phyloP scores from a whole-genome alignment of 1,140 invertebrate genomes.

The Diachasma alloeum region DNA sequence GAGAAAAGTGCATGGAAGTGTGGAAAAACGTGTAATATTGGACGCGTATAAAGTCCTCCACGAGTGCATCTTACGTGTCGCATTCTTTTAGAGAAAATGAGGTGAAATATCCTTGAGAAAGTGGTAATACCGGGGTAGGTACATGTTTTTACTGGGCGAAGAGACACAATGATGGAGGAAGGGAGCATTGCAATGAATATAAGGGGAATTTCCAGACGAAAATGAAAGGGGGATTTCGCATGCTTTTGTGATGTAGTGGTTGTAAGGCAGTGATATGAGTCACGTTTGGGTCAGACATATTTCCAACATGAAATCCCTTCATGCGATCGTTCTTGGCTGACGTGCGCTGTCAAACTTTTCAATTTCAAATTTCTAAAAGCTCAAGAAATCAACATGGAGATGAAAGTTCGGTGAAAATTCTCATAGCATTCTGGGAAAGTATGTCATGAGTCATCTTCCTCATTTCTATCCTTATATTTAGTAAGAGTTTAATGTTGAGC shows the following conservation, averaged over 20 bases:
- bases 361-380: neutral
- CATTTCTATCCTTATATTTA: too few species aligned
- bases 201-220: neutral
- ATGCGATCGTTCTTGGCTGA: neutral
- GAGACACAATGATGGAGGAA: neutral
- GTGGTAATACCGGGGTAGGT: neutral
- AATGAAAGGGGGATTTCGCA: slow-evolving; percentile 2
- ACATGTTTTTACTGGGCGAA: neutral
- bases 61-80: slow-evolving; percentile 9
- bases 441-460: too few species aligned
- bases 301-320: neutral
- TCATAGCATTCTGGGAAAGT: too few species aligned
- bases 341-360: neutral
- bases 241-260: neutral
- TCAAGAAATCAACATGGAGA: too few species aligned
- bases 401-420: too few species aligned
- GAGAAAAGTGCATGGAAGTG: neutral
- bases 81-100: neutral
- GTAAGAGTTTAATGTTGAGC: too few species aligned
- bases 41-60: slow-evolving; percentile 5
- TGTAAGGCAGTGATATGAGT: neutral
- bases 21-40: slow-evolving; percentile 3
- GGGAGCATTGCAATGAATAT: neutral
- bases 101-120: slow-evolving; percentile 8
- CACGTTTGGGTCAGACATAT: neutral